Base-by-base conservation (phyloP, 2,797 vertebrate species). In the Tarsius wallacei region DNA sequence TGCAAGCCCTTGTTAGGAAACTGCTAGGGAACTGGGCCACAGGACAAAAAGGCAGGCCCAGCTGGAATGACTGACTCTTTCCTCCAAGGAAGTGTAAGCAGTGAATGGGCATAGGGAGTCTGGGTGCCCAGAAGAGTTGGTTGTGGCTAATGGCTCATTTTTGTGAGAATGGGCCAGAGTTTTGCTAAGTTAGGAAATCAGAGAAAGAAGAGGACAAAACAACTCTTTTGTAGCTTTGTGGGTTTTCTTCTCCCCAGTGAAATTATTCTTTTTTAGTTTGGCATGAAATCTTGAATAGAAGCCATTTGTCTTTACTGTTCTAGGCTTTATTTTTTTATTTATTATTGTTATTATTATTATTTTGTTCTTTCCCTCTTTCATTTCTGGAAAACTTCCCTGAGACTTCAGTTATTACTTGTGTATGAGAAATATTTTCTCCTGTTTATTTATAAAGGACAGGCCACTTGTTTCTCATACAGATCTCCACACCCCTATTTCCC, bases 121-220 rank as follows among this genome's bases (percentile, higher is more conserved):
- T 80, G 36, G 1, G 53, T 0, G 7, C 53, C 78, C 73, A 4
- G 55, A 53, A 76, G 33, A 68, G 63, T 33, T 80, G 11, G n/a
- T 14, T 91, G 26, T 88, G 51, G 51, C 36, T 53, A 93, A 5
- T 15, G 26, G 55, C 9, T 68, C 19, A 33, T 53, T 88, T 68
- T 74, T 31, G 78, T 47, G 53, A 91, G 61, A 88, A 12, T 17
- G 33, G 90, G 42, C n/a, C 85, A 93, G 71, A 42, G 33, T 86
- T 95, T 94, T 93, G 66, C 84, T 84, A 94, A 93, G 76, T 66
- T 93, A 84, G 89, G 51, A 82, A 87, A 78, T 19, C 36, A 8
- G 36, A 82, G 51, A 76, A 81, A 78, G 16, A 83, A 90, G 36
- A 88, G 6, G 11, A 66, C 4, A 85, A 77, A 86, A 77, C 2